Evolutionary conservation across 2,797 vertebrate genomes (phyloP), one percentile per base, ranked within the genome.

Genomic region (Enteromius trimaculatus): DNA sequence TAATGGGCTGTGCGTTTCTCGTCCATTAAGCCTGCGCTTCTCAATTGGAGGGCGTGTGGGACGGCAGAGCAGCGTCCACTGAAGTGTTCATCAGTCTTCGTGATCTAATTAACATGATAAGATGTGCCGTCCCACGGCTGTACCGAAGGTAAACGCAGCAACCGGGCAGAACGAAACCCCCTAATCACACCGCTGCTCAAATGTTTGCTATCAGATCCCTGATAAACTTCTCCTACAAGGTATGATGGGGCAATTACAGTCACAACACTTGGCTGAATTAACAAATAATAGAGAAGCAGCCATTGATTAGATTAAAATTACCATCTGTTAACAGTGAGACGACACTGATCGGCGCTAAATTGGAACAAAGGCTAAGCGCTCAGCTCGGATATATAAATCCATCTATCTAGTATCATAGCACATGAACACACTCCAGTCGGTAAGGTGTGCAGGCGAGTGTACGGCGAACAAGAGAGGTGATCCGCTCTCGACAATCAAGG

Each of bases 271-370:
- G 88, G 84, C 85, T 81, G 89, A 89, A 70, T 76, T 88, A 87
- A 89, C 88, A 89, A 89, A 87, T 88, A 77, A 88, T 87, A 84
- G 0, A 81, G 84, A 76, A 86, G 90, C 90, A 86, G 92, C 92
- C 89, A 89, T 75, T 7, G 83, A 83, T 83, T 83, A 62, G 75
- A 83, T 78, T 71, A 78, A 70, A 83, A 83, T 83, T 60, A 83
- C 75, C 82, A 83, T 83, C 75, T 64, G 82, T 51, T 78, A 77
- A 77, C 74, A 83, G 69, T 49, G 74, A 62, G 75, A 58, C 0
- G 6, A 29, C 53, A 44, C 21, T 3, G 10, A 78, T 83, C 11
- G 8, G 16, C 3, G 8, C 13, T 34, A 55, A 83, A 83, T 62
- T 77, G 74, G 81, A 77, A 60, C 64, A 77, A 77, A 70, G 64